phyloP scores from a whole-genome alignment of 2,797 vertebrate species.

The Leptodactylus fallax region DNA sequence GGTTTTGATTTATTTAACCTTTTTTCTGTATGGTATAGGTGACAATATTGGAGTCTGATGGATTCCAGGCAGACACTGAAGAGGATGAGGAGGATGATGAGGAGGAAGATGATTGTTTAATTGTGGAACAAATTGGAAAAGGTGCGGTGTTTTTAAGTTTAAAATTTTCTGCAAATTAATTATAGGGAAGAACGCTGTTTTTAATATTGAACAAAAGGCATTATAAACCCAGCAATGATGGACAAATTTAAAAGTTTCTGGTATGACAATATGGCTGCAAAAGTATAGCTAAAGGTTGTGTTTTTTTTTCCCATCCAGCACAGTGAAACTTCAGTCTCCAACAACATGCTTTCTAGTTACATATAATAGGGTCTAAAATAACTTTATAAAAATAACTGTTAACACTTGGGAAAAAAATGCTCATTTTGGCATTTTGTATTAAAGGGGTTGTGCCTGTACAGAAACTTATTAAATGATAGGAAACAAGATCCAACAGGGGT shows the following conservation, averaged over 20 bases:
- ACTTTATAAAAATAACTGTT: no score
- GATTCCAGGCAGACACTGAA: slow-evolving; percentile 95
- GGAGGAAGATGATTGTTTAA: slow-evolving; percentile 85
- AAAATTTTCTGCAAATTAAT: no score
- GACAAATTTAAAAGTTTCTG: background rate
- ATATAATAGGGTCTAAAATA: no score
- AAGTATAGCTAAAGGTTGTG: background rate
- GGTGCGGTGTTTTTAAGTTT: slow-evolving; percentile 73
- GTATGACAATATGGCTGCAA: background rate
- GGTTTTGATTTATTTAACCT: background rate
- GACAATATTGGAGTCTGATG: slow-evolving; percentile 84
- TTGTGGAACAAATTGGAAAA: slow-evolving; percentile 75
- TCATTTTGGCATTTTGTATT: no score
- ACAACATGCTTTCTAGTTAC: no score
- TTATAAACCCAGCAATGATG: background rate
- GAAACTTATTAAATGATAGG: no score
- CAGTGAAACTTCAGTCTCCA: no score
- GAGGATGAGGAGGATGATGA: slow-evolving; percentile 86
- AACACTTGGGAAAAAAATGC: no score
- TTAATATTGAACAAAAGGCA: background rate
- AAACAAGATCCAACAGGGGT: no score
- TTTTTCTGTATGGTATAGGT: slow-evolving; percentile 65
- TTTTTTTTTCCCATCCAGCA: no score
- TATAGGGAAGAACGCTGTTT: no score
- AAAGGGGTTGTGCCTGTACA: no score